These are phyloP conservation scores for Drosophila lacteicornis DNA, from an alignment of 1,140 invertebrate species.

Conservation along the genomic window DNA sequence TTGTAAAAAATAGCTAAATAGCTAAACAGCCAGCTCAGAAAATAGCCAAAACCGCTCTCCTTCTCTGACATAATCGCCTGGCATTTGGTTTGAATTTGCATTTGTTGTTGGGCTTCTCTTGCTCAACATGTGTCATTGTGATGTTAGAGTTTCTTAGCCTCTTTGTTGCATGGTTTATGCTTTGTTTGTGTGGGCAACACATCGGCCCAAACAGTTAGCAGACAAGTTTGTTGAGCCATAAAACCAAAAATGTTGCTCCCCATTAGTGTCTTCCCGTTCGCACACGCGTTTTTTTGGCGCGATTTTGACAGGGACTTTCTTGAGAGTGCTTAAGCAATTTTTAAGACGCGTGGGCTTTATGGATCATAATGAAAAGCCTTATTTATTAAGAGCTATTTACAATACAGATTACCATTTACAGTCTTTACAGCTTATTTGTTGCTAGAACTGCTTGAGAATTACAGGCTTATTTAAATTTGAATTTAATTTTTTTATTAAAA, in stretches of 20 bases:
- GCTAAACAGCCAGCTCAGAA: neutral
- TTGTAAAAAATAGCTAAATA: neutral
- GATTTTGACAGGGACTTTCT: constrained; percentile 7
- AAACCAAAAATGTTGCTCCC: constrained; percentile 64
- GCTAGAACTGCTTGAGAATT: neutral
- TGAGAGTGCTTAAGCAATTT: neutral
- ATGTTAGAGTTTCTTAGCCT: constrained; percentile 37
- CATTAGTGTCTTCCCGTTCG: constrained; percentile 8
- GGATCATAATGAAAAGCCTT: too few species aligned
- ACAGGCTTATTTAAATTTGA: neutral
- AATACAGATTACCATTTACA: neutral
- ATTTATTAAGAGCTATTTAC: neutral
- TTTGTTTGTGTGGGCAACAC: constrained; percentile 42
- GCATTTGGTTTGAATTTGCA: constrained; percentile 43
- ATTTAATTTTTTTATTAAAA: neutral
- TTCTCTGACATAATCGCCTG: constrained; percentile 63
- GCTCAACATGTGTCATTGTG: constrained; percentile 52
- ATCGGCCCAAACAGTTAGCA: constrained; percentile 21
- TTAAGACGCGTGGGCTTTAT: constrained; percentile 1
- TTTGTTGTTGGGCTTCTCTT: constrained; percentile 30
- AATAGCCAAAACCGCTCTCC: constrained; percentile 2
- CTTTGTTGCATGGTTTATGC: constrained; percentile 59
- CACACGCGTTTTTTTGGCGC: constrained; percentile 4
- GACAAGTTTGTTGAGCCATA: constrained; percentile 65
- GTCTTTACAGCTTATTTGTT: too few species aligned